Evolutionary conservation across 2,797 vertebrate genomes (phyloP), one percentile per base, ranked within the genome.

Genomic region (Choloepus didactylus): DNA sequence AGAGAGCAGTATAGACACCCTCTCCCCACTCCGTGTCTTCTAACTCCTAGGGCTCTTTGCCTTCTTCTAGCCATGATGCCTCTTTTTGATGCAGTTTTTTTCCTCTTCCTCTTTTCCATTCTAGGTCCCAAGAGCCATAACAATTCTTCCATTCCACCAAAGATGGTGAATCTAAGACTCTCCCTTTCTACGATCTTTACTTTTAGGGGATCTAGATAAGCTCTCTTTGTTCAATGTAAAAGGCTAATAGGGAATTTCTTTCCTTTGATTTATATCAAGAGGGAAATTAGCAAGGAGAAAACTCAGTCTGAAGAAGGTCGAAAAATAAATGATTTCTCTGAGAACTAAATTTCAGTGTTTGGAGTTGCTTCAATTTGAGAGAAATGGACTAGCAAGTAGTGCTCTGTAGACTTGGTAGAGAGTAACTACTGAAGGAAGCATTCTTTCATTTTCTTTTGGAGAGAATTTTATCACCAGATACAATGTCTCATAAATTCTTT

Each of bases 211-310:
- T 80, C 70, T 72, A 69, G 56, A 86, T 51, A 49, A 59, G 38
- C 84, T 51, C 60, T 59, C 9, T 72, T 72, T 97, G 64, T 69
- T 94, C 27, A n/a, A 21, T 75, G n/a, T 89, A 79, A 56, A 89
- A 73, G 31, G 64, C 29, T 85, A 38, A 9, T 7, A 70, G 70
- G 44, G 8, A 35, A n/a, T 89, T 87, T 62, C 31, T 41, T 87
- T 66, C 25, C 64, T 94, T 91, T 69, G 44, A 59, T 91, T 90
- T 91, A 60, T 38, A 93, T 72, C 15, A 91, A 46, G 23, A 25
- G 29, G 51, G 35, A 66, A 49, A 64, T 23, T 0, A 72, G 44
- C 72, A 79, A 94, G 31, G 27, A 0, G 0, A 93, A 59, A 18
- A 87, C 77, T 87, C 44, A 59, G 9, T 73, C n/a, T 46, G 72